These are phyloP conservation scores for Apodemus speciosus DNA, from an alignment of 2,113 vertebrate genomes.

Conservation along the genomic window DNA sequence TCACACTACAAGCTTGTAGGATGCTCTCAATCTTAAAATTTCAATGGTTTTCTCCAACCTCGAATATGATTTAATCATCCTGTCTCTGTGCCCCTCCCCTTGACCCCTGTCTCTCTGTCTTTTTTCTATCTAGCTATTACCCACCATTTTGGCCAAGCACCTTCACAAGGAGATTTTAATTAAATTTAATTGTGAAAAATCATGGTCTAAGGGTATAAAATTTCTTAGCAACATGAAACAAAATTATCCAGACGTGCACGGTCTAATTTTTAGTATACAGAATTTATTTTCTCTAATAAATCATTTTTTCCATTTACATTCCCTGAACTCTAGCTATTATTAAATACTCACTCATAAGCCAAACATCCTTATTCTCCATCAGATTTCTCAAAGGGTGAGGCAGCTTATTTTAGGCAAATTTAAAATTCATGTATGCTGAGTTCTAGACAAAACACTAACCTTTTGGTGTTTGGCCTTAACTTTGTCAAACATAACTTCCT, in stretches of 20 bases:
- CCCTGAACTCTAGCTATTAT: neutral
- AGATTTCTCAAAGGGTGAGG: constrained; percentile 55
- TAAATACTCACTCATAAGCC: constrained; percentile 10
- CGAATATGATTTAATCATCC: neutral
- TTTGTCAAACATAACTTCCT: constrained; percentile 80
- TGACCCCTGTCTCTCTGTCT: neutral
- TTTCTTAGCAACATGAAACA: neutral
- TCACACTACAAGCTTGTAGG: neutral
- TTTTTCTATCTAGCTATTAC: neutral
- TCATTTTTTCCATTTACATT: neutral
- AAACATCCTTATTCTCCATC: constrained; percentile 46
- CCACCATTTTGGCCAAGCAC: neutral
- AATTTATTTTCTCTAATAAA: constrained; percentile 34
- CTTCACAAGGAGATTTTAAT: neutral
- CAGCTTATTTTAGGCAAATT: constrained; percentile 71
- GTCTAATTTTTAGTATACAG: neutral
- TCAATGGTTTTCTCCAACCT: neutral
- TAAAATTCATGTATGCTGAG: constrained; percentile 80
- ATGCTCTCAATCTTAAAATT: neutral
- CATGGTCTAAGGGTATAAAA: neutral
- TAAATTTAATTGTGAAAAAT: constrained; percentile 30
- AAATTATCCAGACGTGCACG: neutral
- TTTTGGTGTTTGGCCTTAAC: constrained; percentile 83
- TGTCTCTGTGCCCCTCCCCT: too few relatives aligned
- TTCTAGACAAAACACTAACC: constrained; percentile 82